phyloP scores from a whole-genome alignment of 1,140 invertebrate genomes.

The Leptopilina boulardi region DNA sequence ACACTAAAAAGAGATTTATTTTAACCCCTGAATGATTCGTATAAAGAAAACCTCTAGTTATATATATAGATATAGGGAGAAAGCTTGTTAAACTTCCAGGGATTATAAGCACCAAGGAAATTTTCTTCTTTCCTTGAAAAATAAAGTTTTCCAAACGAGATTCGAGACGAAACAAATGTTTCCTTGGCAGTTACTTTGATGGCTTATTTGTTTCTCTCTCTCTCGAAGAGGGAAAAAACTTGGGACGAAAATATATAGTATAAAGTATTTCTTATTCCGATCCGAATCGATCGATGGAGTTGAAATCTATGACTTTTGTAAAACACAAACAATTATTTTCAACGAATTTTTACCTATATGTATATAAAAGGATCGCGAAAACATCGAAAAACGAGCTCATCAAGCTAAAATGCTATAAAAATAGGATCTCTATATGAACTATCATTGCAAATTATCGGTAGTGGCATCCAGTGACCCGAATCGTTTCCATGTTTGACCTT shows the following conservation, averaged over 20 bases:
- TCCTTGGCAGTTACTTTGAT: neutral
- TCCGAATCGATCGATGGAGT: neutral
- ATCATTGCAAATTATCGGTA: constrained; percentile 15
- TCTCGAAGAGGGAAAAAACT: neutral
- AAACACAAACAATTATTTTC: too few relatives aligned
- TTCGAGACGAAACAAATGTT: constrained; percentile 26
- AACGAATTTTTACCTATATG: too few relatives aligned
- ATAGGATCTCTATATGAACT: neutral
- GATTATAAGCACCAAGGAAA: constrained; percentile 28
- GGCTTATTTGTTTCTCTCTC: constrained; percentile 17
- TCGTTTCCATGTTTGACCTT: constrained; percentile 20
- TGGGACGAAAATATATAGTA: neutral
- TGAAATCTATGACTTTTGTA: neutral
- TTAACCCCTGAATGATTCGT: neutral
- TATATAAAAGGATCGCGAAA: too few relatives aligned
- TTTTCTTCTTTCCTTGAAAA: neutral
- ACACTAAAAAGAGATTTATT: neutral
- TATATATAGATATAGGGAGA: too few relatives aligned
- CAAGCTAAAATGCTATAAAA: neutral
- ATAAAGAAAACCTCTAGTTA: neutral
- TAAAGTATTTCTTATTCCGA: neutral
- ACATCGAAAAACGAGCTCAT: neutral
- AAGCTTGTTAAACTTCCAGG: constrained; percentile 20
- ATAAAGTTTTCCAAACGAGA: constrained; percentile 16
- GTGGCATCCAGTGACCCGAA: constrained; percentile 15